A percentile compares a stretch with the other conserved stretches of the same genome.
These are phyloP conservation scores for Eupithecia insigniata DNA, from an alignment of 2,888 invertebrate genomes.

Conservation along the genomic window DNA sequence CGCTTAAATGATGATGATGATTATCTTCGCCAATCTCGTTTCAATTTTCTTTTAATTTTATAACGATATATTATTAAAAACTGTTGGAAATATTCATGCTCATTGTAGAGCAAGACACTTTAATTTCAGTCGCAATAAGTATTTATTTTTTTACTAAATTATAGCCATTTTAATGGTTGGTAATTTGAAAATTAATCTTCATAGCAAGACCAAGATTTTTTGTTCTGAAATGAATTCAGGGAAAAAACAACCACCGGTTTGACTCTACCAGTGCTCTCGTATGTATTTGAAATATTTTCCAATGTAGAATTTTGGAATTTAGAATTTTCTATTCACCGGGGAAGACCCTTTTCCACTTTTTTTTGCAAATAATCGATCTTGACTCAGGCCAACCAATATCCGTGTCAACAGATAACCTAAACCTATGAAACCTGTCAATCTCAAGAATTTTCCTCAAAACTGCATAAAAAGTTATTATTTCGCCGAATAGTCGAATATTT, in stretches of 20 bases:
- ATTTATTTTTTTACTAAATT: neutral
- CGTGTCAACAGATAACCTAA: neutral
- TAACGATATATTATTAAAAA: neutral
- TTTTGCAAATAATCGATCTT: neutral
- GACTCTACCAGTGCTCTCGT: neutral
- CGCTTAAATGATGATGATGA: too few species aligned
- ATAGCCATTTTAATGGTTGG: neutral
- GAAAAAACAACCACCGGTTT: neutral
- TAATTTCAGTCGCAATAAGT: neutral
- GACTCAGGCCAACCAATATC: neutral
- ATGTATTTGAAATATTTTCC: neutral
- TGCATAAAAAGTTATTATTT: conserved; percentile 30
- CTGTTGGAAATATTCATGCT: neutral
- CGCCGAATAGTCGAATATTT: neutral
- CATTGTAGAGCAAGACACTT: neutral
- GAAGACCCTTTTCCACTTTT: neutral
- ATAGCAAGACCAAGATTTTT: neutral
- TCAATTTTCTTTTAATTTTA: neutral
- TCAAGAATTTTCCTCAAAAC: conserved; percentile 11
- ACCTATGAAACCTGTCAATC: neutral
- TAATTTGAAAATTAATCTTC: neutral
- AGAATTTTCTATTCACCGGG: neutral
- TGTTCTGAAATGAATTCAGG: neutral
- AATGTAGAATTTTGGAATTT: neutral
- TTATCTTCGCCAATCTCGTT: neutral